Base-by-base conservation (phyloP, 1,140 invertebrate genomes). In the Lutraria rhynchaena region DNA sequence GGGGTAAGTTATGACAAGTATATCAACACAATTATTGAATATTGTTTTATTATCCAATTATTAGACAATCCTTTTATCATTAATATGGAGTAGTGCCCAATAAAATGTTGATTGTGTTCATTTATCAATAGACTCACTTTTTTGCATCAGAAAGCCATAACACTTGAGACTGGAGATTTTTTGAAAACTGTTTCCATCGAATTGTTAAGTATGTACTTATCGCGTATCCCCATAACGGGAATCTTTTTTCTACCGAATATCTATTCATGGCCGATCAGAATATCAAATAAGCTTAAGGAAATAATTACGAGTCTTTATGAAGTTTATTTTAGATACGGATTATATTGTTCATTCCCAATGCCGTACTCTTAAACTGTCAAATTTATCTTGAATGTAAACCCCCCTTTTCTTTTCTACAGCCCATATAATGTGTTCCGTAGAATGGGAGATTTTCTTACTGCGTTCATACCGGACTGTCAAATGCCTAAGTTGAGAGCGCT, bases 301-400 rank as follows among this genome's bases (percentile, higher is more conserved):
- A 57, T 80, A 80, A 80, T 80, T 80, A 80, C 67, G 63, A 31
- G 29, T 46, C 53, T 69, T 70, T 58, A n/a, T 22, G 22, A 19
- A 80, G 76, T 80, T 80, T 80, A 80, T 80, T 60, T 24, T 55
- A 70, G 63, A 69, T 80, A 69, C 44, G 76, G 37, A 51, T 37
- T 44, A 3, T 51, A 80, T 80, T 80, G 76, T 80, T 69, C 76
- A 53, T 9, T 46, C 37, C 31, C 63, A 46, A 80, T 60, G 65
- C 24, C 76, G 58, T 55, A 60, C 65, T 80, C 76, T 80, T 70
- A 58, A 70, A 46, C 76, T 80, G 76, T 70, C 76, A 69, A 31
- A 80, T 80, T 80, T 69, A 80, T 80, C 76, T 80, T 80, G 19
- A 67, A 58, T 41, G 24, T 69, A 80, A 80, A 80, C 63, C 76